Evolutionary conservation across 2,888 invertebrate species (phyloP), one percentile per base, ranked within the genome.

Genomic region (Lasioglossum villosulum): DNA sequence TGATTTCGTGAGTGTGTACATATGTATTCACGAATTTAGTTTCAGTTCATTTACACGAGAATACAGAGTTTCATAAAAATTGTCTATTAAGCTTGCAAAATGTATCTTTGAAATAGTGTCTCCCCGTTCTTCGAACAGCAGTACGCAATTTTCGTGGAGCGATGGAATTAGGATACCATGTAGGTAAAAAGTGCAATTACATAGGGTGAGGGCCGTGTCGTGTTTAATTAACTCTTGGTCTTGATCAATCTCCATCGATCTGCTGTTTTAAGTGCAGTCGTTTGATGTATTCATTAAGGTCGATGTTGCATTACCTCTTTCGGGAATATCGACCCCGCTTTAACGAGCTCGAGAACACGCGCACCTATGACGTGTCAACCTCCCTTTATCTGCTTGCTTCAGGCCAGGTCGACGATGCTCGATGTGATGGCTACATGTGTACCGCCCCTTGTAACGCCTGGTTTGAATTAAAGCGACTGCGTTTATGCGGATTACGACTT

Each of bases 351-450:
- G 75, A 80, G 89, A 88, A 89, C 88, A 90, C 87, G 89, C 83
- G 75, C 86, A 83, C 88, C 83, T 89, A 90, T 90, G 89, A 88
- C 83, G 83, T 79, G 88, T 90, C 88, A 90, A 87, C 84, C 86
- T 81, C 84, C 85, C 90, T 91, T 89, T 91, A 89, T 91, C 90
- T 88, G 79, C 88, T 87, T 83, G 89, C 89, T 89, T 90, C 88
- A 88, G 87, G 85, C 88, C 80, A 78, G 88, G 83, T 84, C 87
- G 87, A 90, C 88, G 86, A 80, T 88, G 88, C 90, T 85, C 83
- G 84, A 90, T 88, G 89, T 77, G 82, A 59, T 86, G 85, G 78
- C 85, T 88, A 90, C 90, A 88, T 78, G 84, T 90, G 89, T 90
- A 90, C 82, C 77, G 42, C 75, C 73, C 81, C 88, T 85, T 86